These are phyloP conservation scores for Probosciger aterrimus DNA, from an alignment of 2,113 vertebrate genomes.

Conservation along the genomic window DNA sequence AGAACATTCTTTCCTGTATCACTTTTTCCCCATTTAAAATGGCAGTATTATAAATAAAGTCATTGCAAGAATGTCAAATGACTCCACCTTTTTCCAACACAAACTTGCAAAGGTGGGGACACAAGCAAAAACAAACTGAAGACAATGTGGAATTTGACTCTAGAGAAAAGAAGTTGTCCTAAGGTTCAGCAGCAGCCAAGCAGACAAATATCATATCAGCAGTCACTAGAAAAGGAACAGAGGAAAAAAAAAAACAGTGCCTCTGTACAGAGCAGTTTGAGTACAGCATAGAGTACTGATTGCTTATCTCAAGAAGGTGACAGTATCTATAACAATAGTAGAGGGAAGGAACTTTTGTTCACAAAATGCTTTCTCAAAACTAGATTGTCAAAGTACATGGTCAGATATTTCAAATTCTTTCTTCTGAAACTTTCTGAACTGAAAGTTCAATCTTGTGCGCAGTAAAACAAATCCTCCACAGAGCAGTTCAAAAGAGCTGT, in stretches of 20 bases:
- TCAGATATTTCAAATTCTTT: not conserved
- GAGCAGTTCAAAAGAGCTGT: not conserved
- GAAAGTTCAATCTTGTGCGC: not conserved
- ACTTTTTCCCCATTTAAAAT: not conserved
- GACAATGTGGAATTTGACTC: not conserved
- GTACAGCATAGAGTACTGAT: not conserved
- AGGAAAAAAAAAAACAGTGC: not conserved
- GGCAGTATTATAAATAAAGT: not conserved
- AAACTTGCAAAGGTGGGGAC: not conserved
- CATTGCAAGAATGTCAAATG: not conserved
- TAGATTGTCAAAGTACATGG: not conserved
- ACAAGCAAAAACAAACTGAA: not conserved
- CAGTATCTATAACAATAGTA: not conserved
- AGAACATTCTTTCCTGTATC: not conserved
- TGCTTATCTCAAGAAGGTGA: not conserved
- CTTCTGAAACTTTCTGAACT: not conserved
- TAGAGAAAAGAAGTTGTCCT: not conserved
- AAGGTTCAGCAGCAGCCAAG: not conserved
- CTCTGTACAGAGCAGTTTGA: not conserved
- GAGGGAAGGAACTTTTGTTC: not conserved
- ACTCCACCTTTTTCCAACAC: not conserved
- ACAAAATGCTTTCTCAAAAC: not conserved
- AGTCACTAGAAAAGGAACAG: not conserved
- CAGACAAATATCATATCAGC: not conserved
- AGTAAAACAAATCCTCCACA: not conserved